These are phyloP conservation scores for Verasper variegatus DNA, from an alignment of 2,113 vertebrate species.

Conservation along the genomic window DNA sequence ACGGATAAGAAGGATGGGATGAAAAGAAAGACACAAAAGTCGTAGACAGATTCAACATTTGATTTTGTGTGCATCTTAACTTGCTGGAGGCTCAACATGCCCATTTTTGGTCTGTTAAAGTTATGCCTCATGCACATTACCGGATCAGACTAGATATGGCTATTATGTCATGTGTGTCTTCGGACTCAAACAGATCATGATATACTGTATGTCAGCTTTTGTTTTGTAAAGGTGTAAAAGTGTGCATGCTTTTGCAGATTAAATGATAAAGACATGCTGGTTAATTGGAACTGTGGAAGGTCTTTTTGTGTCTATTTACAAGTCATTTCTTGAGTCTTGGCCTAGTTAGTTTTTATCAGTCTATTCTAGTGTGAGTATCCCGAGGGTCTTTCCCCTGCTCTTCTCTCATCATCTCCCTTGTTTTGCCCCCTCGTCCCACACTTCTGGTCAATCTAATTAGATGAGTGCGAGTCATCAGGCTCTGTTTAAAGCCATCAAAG, in stretches of 20 bases:
- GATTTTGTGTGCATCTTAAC: neutral
- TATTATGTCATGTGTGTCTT: no score
- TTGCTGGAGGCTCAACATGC: no score
- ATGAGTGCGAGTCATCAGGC: constrained; percentile 79
- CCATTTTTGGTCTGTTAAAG: neutral
- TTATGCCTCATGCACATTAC: no score
- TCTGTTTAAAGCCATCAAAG: constrained; percentile 83
- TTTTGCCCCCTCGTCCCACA: constrained; percentile 45
- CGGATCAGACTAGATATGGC: no score
- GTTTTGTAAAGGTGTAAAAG: constrained; percentile 22
- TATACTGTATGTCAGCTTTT: constrained; percentile 10
- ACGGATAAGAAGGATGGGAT: neutral
- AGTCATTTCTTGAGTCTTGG: constrained; percentile 31
- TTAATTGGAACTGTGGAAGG: constrained; percentile 13
- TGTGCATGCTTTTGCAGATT: constrained; percentile 8
- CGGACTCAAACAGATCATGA: neutral
- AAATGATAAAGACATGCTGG: constrained; percentile 13
- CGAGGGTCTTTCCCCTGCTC: constrained; percentile 45
- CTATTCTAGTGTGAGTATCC: constrained; percentile 47
- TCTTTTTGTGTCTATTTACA: constrained; percentile 40
- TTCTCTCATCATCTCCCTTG: constrained; percentile 40
- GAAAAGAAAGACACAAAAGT: neutral
- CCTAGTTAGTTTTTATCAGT: constrained; percentile 29
- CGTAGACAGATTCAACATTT: neutral
- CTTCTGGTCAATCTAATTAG: constrained; percentile 78